Percentiles rank a stretch among this genome's conserved stretches.
Conservation (phyloP, 1,140 invertebrate genomes). For the Mya arenaria region DNA sequence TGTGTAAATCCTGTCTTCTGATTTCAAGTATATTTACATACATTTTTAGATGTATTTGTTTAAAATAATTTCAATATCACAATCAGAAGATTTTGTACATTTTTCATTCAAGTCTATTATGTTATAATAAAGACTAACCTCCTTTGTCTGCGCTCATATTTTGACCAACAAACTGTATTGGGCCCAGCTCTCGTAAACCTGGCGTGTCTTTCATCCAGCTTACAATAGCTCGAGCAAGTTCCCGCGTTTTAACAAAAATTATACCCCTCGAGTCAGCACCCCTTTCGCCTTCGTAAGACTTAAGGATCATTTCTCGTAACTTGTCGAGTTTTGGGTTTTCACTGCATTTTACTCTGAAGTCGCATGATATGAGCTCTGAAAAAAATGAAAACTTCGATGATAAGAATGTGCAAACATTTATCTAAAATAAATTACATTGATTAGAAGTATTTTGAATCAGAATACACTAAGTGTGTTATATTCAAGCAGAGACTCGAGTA, state of each 20-base stretch:
- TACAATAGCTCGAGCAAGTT: conserved; percentile 53
- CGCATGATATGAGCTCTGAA: too few species aligned
- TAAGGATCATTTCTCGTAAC: conserved; percentile 54
- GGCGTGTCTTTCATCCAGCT: conserved; percentile 64
- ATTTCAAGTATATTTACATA: neutral
- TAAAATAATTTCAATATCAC: neutral
- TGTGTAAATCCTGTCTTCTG: neutral
- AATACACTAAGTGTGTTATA: too few species aligned
- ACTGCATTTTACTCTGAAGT: too few species aligned
- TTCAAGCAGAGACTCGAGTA: too few species aligned
- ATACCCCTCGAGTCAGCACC: conserved; percentile 57
- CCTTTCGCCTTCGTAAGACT: conserved; percentile 38
- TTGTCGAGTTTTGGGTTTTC: conserved; percentile 63
- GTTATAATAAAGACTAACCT: conserved; percentile 49
- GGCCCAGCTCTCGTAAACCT: conserved; percentile 53
- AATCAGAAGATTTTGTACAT: neutral
- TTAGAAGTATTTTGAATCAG: too few species aligned
- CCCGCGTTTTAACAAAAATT: conserved; percentile 68
- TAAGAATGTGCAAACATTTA: too few species aligned
- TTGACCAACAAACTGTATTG: conserved; percentile 57
- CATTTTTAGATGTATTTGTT: neutral
- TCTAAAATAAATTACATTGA: too few species aligned
- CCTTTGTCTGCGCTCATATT: conserved; percentile 55
- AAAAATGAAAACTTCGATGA: too few species aligned
- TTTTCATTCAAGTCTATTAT: neutral